These are phyloP conservation scores for Mesorhabditis spiculigera DNA, from an alignment of 2,888 invertebrate species.

Conservation along the genomic window DNA sequence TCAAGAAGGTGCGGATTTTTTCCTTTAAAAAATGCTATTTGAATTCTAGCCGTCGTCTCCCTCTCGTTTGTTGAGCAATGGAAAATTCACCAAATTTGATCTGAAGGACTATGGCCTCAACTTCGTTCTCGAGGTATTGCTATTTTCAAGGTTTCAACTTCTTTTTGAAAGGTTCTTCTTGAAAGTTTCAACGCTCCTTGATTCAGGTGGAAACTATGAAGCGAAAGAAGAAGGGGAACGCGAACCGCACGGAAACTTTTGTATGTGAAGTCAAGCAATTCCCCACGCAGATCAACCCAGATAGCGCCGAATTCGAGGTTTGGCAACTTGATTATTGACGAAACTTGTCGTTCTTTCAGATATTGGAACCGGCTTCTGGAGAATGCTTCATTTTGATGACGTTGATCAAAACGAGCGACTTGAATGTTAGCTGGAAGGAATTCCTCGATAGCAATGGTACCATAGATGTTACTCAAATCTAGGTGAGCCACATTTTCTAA, in stretches of 20 bases:
- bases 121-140: slow-evolving; percentile 31
- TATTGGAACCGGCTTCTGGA: slow-evolving; percentile 52
- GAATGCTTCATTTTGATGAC: slow-evolving; percentile 50
- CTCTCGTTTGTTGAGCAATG: slow-evolving; percentile 52
- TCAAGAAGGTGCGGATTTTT: slow-evolving; percentile 39
- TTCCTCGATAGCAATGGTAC: slow-evolving; percentile 52
- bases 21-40: background rate
- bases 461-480: slow-evolving; percentile 37
- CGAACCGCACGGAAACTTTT: slow-evolving; percentile 42
- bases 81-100: slow-evolving; percentile 46
- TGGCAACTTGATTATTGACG: slow-evolving; percentile 7
- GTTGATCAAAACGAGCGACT: slow-evolving; percentile 50
- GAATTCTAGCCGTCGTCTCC: slow-evolving; percentile 46
- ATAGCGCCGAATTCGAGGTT: slow-evolving; percentile 56
- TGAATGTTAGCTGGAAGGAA: slow-evolving; percentile 54
- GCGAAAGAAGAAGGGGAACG: slow-evolving; percentile 49
- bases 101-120: slow-evolving; percentile 41
- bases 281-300: slow-evolving; percentile 51
- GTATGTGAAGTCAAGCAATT: slow-evolving; percentile 48
- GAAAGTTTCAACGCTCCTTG: too few relatives aligned
- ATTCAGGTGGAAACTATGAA: slow-evolving; percentile 40
- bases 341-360: slow-evolving; percentile 31
- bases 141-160: too few relatives aligned
- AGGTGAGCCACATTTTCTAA: background rate
- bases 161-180: too few relatives aligned